Evolutionary conservation across 64 coral and sea anemone species (phyloP), one percentile per base, ranked within the genome.

Genomic region (Astreopora myriophthalma): DNA sequence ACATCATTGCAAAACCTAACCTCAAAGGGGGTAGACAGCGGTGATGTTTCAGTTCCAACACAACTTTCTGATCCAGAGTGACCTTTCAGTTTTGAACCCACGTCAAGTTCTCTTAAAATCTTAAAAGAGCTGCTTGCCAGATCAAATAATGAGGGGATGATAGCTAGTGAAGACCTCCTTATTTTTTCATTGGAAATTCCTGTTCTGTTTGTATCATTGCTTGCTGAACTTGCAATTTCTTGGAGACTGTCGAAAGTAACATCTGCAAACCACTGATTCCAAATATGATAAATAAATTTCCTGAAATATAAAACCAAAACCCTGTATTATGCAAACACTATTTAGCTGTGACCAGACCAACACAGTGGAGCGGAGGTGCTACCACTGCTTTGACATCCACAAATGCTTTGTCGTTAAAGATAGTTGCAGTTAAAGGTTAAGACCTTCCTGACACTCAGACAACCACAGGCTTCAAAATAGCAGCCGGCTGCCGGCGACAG

Each of bases 271-370:
- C 65, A 83, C 20, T 66, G 16, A 58, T 75, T 89, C 86, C 85
- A 94, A 4, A 82, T 22, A 31, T 89, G 71, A 80, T 74, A 94
- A 10, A 94, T 46, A 46, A 80, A 86, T 32, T 86, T 76, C 48
- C 92, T 94, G 39, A 24, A 63, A 14, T 16, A 64, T 1, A 83
- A 22, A 44, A 26, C 34, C 34, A 52, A 34, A 69, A 68, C 11
- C 6, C 40, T 44, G 40, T 11, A 44, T 5, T 44, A 44, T 44
- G 6, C 11, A 12, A 23, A 35, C 17, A 31, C 31, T 20, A 6
- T 26, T 85, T 17, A 13, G 16, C 42, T n/a, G n/a, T n/a, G n/a
- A n/a, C n/a, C n/a, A n/a, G n/a, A n/a, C n/a, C n/a, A n/a, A n/a
- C n/a, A n/a, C n/a, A n/a, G n/a, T n/a, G n/a, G n/a, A n/a, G n/a